Evolutionary conservation across 2,888 invertebrate genomes (phyloP), one percentile per base, ranked within the genome.

Genomic region (Aphrophora alni): DNA sequence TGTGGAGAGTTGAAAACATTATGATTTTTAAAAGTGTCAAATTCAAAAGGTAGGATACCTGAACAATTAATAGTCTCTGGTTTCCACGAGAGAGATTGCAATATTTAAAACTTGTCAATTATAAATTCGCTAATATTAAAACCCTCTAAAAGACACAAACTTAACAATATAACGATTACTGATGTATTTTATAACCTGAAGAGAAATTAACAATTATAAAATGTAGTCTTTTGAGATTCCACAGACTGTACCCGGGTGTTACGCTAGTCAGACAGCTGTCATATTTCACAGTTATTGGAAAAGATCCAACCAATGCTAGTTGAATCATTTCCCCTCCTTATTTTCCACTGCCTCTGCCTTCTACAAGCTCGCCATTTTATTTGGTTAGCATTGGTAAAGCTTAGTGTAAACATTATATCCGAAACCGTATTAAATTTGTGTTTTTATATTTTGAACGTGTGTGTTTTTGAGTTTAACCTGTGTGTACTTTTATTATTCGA

Each of bases 211-310:
- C 14, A 17, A 12, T 12, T 44, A 44, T 44, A 44, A 7, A 14
- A 44, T 44, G 2, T 44, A 44, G 44, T 14, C 44, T 44, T 33
- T 4, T 33, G 33, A 33, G 33, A 44, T 14, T 10, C 44, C 14
- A 21, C 59, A 21, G 59, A 21, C 59, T 59, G 59, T 21, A 59
- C 33, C 59, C 4, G 21, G 3, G 59, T 59, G 21, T 59, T 21
- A 59, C 59, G 59, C 59, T 59, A n/a, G n/a, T 3, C 14, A 21
- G 59, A 21, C 21, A 59, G 21, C 59, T 59, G 59, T 79, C 78
- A 74, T 79, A 79, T 79, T 74, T 79, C 78, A 79, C 51, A n/a
- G 78, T 68, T 78, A 78, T 78, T 68, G 78, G 78, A 69, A 79
- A 59, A 68, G 44, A 75, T 26, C 26, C 78, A 27, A 28, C 78